A percentile compares a stretch with the other conserved stretches of the same genome.
Evolutionary conservation across 2,113 vertebrate genomes (phyloP).

Genomic region (Anser brachyrhynchus): DNA sequence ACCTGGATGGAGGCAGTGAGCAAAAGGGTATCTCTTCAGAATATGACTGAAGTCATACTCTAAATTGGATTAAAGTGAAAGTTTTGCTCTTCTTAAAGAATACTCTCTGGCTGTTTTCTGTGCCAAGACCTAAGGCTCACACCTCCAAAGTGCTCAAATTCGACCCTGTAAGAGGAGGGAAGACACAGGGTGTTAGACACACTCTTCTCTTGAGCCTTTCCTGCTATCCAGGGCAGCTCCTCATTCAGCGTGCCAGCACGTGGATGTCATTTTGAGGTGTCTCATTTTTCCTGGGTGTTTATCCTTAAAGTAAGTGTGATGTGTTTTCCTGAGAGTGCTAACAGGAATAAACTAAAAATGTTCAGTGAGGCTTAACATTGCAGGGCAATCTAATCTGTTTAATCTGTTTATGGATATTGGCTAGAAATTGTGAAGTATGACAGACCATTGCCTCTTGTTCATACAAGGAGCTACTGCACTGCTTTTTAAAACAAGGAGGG

Average conservation of each 20-base stretch:
- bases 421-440: too few relatives aligned
- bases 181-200: background rate
- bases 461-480: background rate
- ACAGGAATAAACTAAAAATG: background rate
- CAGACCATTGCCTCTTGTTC: background rate
- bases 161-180: rapidly evolving
- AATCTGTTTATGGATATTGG: background rate
- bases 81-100: background rate
- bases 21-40: background rate
- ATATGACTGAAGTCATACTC: background rate
- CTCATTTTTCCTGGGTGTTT: background rate
- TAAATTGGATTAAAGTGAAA: background rate
- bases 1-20: background rate
- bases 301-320: background rate
- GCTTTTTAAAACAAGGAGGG: background rate
- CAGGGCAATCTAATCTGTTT: too few relatives aligned
- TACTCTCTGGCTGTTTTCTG: background rate
- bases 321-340: background rate
- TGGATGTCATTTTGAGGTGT: background rate
- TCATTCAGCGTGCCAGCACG: background rate
- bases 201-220: background rate
- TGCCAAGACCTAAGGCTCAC: background rate
- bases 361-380: rapidly evolving
- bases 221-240: background rate
- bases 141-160: background rate